Evolutionary conservation across 2,113 vertebrate species (phyloP).

Genomic region (Cepphus grylle): DNA sequence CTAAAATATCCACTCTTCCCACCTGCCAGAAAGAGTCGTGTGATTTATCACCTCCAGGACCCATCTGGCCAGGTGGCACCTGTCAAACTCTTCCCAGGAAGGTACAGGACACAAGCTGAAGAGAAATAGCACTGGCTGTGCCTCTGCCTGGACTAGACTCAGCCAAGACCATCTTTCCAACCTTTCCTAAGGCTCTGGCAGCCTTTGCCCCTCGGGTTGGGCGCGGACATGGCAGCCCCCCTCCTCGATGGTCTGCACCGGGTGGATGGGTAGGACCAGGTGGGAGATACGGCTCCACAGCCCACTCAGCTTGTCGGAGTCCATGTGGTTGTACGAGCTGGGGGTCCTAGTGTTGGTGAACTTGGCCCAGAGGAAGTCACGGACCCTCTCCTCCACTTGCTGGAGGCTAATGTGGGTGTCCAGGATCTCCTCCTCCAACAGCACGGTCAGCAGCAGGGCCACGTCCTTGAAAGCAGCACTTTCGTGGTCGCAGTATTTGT

Average conservation of each 20-base stretch:
- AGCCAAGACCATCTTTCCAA: not conserved
- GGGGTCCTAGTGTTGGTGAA: constrained; percentile 48
- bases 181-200: not conserved
- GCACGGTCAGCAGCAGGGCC: constrained; percentile 86
- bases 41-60: not conserved
- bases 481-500: constrained; percentile 96
- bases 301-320: constrained; percentile 78
- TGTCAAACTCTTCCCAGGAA: not conserved
- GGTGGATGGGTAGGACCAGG: constrained; percentile 74
- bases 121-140: not conserved
- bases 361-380: constrained; percentile 81
- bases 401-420: constrained; percentile 57
- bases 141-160: not conserved
- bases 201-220: not conserved
- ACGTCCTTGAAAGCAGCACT: constrained; percentile 88
- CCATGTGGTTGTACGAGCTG: constrained; percentile 70
- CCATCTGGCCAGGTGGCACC: not conserved
- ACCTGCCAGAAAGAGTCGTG: not conserved
- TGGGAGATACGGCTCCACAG: constrained; percentile 84
- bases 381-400: constrained; percentile 86
- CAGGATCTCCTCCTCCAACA: constrained; percentile 79
- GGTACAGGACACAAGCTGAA: not conserved
- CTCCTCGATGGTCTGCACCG: constrained; percentile 67
- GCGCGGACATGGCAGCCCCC: constrained; percentile 31
- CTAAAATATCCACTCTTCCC: not conserved